phyloP scores from a whole-genome alignment of 2,113 vertebrate species.

The Cisticola juncidis region DNA sequence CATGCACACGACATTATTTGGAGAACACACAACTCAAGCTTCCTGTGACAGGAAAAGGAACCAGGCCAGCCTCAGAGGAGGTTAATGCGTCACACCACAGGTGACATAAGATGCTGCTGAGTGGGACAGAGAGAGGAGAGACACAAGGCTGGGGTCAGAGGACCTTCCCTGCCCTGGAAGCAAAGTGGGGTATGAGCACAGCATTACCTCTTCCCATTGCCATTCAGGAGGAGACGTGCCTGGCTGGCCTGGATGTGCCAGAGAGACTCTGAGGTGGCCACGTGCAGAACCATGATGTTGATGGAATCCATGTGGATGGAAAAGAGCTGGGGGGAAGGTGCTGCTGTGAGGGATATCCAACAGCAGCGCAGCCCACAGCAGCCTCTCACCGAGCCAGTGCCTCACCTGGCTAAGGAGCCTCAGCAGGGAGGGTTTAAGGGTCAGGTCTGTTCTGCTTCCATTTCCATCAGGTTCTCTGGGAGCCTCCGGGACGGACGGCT shows the following conservation, averaged over 20 bases:
- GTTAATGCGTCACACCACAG: background rate
- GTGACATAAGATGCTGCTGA: background rate
- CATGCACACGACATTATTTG: accelerated
- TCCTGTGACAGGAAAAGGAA: background rate
- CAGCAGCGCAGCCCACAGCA: background rate
- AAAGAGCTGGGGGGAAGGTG: conserved; percentile 76
- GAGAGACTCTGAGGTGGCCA: conserved; percentile 89
- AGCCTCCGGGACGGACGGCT: background rate
- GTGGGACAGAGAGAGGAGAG: background rate
- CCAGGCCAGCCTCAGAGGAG: background rate
- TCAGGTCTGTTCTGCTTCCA: conserved; percentile 54
- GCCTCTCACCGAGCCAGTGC: background rate
- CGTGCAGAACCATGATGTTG: conserved; percentile 93
- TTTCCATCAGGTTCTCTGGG: background rate
- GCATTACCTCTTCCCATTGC: conserved; percentile 81
- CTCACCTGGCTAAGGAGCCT: conserved; percentile 89
- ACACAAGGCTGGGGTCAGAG: background rate
- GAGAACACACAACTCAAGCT: background rate
- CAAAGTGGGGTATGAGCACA: accelerated
- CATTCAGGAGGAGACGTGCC: conserved; percentile 84
- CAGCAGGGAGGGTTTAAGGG: conserved; percentile 79
- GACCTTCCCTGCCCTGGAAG: background rate
- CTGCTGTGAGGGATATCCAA: background rate
- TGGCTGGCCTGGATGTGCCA: conserved; percentile 92
- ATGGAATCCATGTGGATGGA: conserved; percentile 91